Base-by-base conservation (phyloP, 2,797 vertebrate genomes). In the Malacoctenus gilli region DNA sequence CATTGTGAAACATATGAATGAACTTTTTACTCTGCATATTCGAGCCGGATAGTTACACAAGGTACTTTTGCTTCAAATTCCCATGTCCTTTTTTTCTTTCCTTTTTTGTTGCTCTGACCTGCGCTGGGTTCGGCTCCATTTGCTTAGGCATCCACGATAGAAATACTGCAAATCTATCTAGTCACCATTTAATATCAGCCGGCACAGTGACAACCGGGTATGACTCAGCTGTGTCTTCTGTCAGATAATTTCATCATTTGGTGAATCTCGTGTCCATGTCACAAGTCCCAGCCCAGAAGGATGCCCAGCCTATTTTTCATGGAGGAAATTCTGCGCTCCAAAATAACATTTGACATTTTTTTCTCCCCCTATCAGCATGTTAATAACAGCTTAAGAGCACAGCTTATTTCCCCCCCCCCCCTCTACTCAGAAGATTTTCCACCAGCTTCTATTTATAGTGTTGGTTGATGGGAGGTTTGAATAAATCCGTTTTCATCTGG, bases 401-500 rank as follows among this genome's bases (percentile, higher is more conserved):
- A 77, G 86, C 78, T 87, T 90, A 79, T 89, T 83, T 83, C 78
- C 82, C 72, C 65, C 43, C 46, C 6, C 2, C 7, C 14, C 44
- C 51, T 13, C 15, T 81, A 68, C 64, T 53, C 63, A 51, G 80
- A 91, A 89, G 88, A 90, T 91, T 90, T 90, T 83, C 83, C 59
- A 73, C 78, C 51, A 86, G 87, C 82, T 72, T 84, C 88, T 92
- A 92, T 92, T 92, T 92, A 87, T 91, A 91, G 91, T 57, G 66
- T 49, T 10, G 36, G 83, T 77, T 80, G 84, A 89, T 86, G 84
- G 80, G 82, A 75, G 87, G 82, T 87, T 88, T 84, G 87, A 90
- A 83, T 89, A 91, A 91, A 89, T 90, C 89, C 83, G 74, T 89
- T 88, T 89, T 88, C 78, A 89, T 90, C 89, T 90, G 89, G 87